A percentile compares a stretch with the other conserved stretches of the same genome.
Evolutionary conservation across 2,113 vertebrate species (phyloP).

Genomic region (Asarcornis scutulata): DNA sequence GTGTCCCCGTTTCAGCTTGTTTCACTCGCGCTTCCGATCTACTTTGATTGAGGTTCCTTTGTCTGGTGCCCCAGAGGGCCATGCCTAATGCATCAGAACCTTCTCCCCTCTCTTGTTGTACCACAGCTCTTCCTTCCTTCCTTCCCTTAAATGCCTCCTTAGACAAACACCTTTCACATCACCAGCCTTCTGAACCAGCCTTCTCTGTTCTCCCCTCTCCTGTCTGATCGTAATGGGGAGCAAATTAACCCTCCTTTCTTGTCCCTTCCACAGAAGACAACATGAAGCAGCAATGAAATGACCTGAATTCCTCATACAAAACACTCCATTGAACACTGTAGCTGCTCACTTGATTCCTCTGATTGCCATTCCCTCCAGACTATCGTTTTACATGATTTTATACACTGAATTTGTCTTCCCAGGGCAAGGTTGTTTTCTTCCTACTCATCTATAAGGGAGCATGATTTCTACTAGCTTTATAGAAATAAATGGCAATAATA

Average conservation of each 20-base stretch:
- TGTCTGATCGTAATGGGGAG: not conserved
- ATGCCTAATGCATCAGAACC: not conserved
- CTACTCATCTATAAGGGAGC: not conserved
- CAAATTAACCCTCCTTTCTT: slow-evolving; percentile 11
- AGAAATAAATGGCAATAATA: slow-evolving; percentile 22
- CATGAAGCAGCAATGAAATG: slow-evolving; percentile 20
- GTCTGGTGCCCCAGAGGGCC: not conserved
- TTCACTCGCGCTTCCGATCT: not conserved
- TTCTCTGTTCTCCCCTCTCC: not conserved
- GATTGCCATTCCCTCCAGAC: not conserved
- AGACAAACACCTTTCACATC: not conserved
- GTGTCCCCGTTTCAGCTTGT: not conserved
- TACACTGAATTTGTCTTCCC: slow-evolving; percentile 24
- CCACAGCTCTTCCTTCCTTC: not conserved
- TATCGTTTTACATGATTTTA: slow-evolving; percentile 14
- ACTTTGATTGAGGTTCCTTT: not conserved
- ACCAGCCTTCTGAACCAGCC: not conserved
- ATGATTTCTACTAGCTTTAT: slow-evolving; percentile 8
- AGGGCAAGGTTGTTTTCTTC: slow-evolving; percentile 29
- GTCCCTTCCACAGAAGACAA: not conserved
- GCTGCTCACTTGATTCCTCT: slow-evolving; percentile 5
- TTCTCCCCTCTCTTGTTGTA: not conserved
- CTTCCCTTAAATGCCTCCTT: not conserved
- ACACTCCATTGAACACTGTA: slow-evolving; percentile 6
- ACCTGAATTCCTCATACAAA: slow-evolving; percentile 9